phyloP scores from a whole-genome alignment of 2,797 vertebrate species.

The Scyliorhinus canicula region DNA sequence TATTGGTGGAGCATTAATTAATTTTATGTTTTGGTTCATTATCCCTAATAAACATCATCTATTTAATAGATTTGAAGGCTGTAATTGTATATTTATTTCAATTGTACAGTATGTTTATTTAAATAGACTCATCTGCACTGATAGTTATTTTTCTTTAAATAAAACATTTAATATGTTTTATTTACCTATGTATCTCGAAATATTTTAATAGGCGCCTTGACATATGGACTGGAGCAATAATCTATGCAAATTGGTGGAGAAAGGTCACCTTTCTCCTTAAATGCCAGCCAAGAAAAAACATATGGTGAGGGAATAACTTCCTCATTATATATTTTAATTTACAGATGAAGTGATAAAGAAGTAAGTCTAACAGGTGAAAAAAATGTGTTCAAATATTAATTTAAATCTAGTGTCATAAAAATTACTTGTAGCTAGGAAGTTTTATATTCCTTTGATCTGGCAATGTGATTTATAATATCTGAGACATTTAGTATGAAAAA shows the following conservation, averaged over 20 bases:
- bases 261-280: slow-evolving; percentile 7
- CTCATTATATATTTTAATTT: neutral
- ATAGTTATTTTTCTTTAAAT: neutral
- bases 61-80: neutral
- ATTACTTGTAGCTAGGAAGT: neutral
- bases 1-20: neutral
- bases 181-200: neutral
- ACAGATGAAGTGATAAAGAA: neutral
- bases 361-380: neutral
- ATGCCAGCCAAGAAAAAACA: neutral
- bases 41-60: neutral
- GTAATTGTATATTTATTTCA: neutral
- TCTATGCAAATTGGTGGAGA: neutral
- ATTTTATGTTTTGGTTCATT: neutral
- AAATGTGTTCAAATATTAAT: neutral
- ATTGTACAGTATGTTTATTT: neutral
- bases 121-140: neutral
- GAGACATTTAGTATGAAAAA: neutral
- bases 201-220: neutral
- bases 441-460: neutral
- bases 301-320: neutral
- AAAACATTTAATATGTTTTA: neutral
- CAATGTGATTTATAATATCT: neutral
- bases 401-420: neutral
- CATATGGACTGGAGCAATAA: neutral